phyloP scores from a whole-genome alignment of 1,140 invertebrate genomes.

The Drosophila triauraria region DNA sequence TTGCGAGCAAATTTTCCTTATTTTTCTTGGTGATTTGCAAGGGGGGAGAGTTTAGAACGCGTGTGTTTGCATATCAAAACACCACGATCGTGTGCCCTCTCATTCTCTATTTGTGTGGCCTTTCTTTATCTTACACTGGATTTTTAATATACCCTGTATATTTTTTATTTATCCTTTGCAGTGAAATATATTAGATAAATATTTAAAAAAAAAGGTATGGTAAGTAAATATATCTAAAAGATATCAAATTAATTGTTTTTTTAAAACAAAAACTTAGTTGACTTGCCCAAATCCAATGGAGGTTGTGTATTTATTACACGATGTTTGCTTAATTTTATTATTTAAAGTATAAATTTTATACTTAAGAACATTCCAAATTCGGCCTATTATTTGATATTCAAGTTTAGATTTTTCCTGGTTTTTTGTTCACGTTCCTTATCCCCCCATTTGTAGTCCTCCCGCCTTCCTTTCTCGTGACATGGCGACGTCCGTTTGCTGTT shows the following conservation, averaged over 20 bases:
- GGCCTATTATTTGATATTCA: not conserved
- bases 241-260: too few relatives aligned
- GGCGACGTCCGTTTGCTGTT: slow-evolving; percentile 55
- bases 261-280: too few relatives aligned
- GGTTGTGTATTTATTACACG: not conserved
- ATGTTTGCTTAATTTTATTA: not conserved
- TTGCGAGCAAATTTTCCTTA: slow-evolving; percentile 1
- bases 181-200: too few relatives aligned
- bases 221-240: too few relatives aligned
- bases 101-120: not conserved
- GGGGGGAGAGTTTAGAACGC: slow-evolving; percentile 12
- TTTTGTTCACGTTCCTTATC: slow-evolving; percentile 1
- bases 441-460: slow-evolving; percentile 4
- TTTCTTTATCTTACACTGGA: too few relatives aligned
- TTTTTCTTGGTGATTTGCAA: slow-evolving; percentile 16
- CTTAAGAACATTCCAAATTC: not conserved
- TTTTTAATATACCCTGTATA: too few relatives aligned
- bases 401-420: not conserved
- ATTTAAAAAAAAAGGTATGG: too few relatives aligned
- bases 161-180: too few relatives aligned
- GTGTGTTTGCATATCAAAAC: slow-evolving; percentile 71
- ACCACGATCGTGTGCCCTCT: slow-evolving; percentile 35
- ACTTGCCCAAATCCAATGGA: not conserved
- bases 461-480: slow-evolving; percentile 27
- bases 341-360: not conserved